Evolutionary conservation across 2,113 vertebrate species (phyloP).

Genomic region (Tyto alba): DNA sequence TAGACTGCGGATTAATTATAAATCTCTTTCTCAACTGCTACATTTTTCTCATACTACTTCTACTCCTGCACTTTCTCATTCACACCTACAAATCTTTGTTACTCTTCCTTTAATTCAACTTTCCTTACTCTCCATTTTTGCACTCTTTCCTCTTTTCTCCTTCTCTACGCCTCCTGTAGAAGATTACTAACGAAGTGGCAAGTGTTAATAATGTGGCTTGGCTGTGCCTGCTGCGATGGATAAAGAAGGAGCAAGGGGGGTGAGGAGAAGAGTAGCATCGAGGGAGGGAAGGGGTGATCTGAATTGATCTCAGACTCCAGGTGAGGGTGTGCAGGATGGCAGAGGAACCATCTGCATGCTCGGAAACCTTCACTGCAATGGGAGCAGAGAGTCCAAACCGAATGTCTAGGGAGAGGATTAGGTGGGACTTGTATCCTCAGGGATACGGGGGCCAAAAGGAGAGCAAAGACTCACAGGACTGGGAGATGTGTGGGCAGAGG

Average conservation of each 20-base stretch:
- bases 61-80: slow-evolving; percentile 20
- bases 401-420: neutral
- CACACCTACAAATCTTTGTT: neutral
- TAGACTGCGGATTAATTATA: slow-evolving; percentile 6
- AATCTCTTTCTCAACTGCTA: slow-evolving; percentile 24
- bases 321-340: neutral
- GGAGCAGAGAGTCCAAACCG: neutral
- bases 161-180: neutral
- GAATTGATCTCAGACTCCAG: neutral
- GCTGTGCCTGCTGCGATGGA: neutral
- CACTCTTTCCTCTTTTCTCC: neutral
- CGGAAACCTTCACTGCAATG: neutral
- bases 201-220: neutral
- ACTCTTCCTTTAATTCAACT: neutral
- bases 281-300: neutral
- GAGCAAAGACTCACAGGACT: neutral
- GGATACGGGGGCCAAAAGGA: neutral
- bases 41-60: neutral
- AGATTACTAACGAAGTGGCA: neutral
- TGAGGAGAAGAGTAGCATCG: neutral
- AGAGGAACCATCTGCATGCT: neutral
- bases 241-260: neutral
- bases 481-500: neutral
- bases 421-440: neutral
- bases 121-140: neutral